phyloP scores from a whole-genome alignment of 2,888 invertebrate genomes.

The Heliconius ethilla region DNA sequence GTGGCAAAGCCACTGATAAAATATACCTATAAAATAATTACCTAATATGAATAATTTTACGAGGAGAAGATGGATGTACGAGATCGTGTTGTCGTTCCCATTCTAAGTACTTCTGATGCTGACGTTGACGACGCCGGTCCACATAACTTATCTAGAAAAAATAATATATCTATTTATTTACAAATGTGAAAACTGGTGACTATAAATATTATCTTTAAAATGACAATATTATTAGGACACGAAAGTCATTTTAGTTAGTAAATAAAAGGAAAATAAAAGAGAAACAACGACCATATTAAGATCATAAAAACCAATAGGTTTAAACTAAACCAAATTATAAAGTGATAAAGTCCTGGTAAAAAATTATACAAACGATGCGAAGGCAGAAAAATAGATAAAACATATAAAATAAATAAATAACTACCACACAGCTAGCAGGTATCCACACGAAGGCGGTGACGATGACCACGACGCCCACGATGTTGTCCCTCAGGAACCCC shows the following conservation, averaged over 20 bases:
- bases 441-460: conserved; percentile 97
- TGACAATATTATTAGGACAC: no score
- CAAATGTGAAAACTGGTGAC: no score
- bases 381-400: not conserved
- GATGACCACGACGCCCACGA: conserved; percentile 95
- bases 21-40: not conserved
- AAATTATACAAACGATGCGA: not conserved
- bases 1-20: not conserved
- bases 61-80: conserved; percentile 87
- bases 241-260: no score
- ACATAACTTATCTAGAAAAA: conserved; percentile 86
- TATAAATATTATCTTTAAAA: no score
- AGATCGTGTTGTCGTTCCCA: conserved; percentile 87
- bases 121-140: conserved; percentile 87
- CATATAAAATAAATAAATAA: conserved; percentile 8
- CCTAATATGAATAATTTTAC: conserved; percentile 86
- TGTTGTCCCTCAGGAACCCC: conserved; percentile 94
- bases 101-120: conserved; percentile 86
- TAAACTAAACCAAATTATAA: no score
- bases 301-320: no score
- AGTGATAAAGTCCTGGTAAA: not conserved
- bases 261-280: no score
- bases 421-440: conserved; percentile 91
- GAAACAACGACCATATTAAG: no score
- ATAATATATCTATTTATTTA: not conserved